Evolutionary conservation across 2,113 vertebrate genomes (phyloP), one percentile per base, ranked within the genome.

Genomic region (Henicopernis longicauda): DNA sequence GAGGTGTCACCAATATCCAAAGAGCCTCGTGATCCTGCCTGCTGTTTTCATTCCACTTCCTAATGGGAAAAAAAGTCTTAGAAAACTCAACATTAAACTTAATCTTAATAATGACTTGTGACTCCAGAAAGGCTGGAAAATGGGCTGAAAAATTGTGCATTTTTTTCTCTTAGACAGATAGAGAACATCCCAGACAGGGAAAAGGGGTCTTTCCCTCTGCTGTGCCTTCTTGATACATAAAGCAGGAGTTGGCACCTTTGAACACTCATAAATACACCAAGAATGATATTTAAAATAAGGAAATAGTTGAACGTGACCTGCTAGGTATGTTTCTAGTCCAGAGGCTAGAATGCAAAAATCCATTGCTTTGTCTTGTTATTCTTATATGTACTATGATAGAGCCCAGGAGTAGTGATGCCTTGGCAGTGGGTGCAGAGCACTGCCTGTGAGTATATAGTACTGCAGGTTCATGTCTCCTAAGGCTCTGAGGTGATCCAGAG

Each of bases 331-430:
- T 73, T 83, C 26, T 61, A n/a, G 31, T 27, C 38, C 62, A 72
- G 72, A 45, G 3, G 26, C 50, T 4, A 57, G n/a, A 80, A 63
- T 44, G 15, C 11, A 91, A 70, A 81, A 69, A 47, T 59, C 57
- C 29, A 22, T 42, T 82, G 29, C 14, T 88, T 45, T 79, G 4
- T 58, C 44, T 82, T 25, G 5, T 65, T 73, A 18, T 38, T 84
- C 25, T 40, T 67, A 2, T 1, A 7, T 1, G 11, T 19, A 7
- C 15, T 49, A 1, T n/a, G n/a, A 26, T 3, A 47, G 58, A 80
- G 20, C 26, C 29, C 15, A 47, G 31, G 31, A 19, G 12, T 22
- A 32, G 29, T 13, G 27, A 7, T 38, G 59, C 49, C 13, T 52
- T 49, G 11, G 40, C 44, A 67, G 31, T 15, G 25, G 26, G 18